phyloP scores from a whole-genome alignment of 2,797 vertebrate species.

The Eurystomus glaucurus region DNA sequence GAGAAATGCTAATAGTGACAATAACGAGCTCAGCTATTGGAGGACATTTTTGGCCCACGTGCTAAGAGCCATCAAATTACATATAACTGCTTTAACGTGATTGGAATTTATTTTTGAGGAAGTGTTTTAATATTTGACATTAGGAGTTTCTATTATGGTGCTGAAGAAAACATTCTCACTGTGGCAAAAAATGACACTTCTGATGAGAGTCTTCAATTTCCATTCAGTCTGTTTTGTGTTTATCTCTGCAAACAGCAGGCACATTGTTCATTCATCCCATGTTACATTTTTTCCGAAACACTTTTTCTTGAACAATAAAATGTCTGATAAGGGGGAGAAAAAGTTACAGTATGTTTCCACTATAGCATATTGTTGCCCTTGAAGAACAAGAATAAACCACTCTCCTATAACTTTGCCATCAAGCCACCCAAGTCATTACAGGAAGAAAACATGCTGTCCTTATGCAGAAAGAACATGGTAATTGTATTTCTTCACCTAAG shows the following conservation, averaged over 20 bases:
- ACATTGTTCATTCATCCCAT: neutral
- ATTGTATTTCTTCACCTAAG: neutral
- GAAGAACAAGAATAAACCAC: constrained; percentile 29
- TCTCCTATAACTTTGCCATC: neutral
- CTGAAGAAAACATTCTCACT: constrained; percentile 11
- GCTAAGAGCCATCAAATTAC: neutral
- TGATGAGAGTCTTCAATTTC: constrained; percentile 22
- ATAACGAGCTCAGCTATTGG: accelerated
- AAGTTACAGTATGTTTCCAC: neutral
- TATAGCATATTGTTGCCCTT: neutral
- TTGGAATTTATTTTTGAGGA: neutral
- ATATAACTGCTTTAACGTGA: neutral
- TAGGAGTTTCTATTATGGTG: neutral
- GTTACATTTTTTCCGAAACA: neutral
- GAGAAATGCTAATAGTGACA: neutral
- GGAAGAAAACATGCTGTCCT: neutral
- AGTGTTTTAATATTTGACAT: neutral
- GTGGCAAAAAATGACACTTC: neutral
- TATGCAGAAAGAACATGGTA: neutral
- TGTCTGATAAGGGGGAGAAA: neutral
- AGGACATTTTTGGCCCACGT: neutral
- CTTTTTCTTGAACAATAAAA: constrained; percentile 40
- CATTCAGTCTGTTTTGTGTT: neutral
- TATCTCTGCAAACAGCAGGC: neutral
- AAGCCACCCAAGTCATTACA: neutral